Conservation (phyloP, 2,797 vertebrate genomes). For the Threskiornis aethiopicus region DNA sequence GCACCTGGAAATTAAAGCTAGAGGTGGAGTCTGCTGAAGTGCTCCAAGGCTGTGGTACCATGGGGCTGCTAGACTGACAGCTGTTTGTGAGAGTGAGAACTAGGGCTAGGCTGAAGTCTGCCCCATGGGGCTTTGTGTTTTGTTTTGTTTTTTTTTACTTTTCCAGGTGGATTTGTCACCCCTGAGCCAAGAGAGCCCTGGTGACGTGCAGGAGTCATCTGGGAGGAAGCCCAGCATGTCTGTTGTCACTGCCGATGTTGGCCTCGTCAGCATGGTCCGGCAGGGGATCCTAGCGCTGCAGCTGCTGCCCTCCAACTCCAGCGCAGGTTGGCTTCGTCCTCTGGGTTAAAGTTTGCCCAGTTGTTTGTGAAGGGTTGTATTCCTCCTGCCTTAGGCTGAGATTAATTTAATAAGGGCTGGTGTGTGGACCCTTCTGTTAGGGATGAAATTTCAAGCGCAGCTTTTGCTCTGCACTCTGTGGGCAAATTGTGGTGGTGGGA, state of each 20-base stretch:
- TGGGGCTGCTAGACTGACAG: background rate
- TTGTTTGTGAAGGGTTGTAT: background rate
- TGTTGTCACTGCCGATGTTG: slow-evolving; percentile 93
- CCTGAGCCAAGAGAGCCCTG: slow-evolving; percentile 68
- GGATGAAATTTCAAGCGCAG: background rate
- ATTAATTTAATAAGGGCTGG: background rate
- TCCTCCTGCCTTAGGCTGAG: background rate
- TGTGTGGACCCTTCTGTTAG: background rate
- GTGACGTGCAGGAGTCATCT: slow-evolving; percentile 72
- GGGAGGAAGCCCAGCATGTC: slow-evolving; percentile 84
- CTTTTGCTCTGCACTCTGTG: background rate
- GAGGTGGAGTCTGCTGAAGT: background rate
- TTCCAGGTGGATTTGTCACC: slow-evolving; percentile 75
- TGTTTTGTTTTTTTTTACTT: background rate
- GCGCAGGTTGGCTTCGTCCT: slow-evolving; percentile 81
- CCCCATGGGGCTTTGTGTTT: background rate
- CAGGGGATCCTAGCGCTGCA: slow-evolving; percentile 95
- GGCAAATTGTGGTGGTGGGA: background rate
- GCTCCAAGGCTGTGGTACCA: background rate
- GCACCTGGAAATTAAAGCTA: background rate
- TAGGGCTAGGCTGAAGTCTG: background rate
- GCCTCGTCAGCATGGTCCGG: slow-evolving; percentile 96
- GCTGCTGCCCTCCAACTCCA: slow-evolving; percentile 93
- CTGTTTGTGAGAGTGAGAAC: background rate
- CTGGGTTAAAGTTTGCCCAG: background rate